These are phyloP conservation scores for Cydia fagiglandana DNA, from an alignment of 1,140 invertebrate species.

Conservation along the genomic window DNA sequence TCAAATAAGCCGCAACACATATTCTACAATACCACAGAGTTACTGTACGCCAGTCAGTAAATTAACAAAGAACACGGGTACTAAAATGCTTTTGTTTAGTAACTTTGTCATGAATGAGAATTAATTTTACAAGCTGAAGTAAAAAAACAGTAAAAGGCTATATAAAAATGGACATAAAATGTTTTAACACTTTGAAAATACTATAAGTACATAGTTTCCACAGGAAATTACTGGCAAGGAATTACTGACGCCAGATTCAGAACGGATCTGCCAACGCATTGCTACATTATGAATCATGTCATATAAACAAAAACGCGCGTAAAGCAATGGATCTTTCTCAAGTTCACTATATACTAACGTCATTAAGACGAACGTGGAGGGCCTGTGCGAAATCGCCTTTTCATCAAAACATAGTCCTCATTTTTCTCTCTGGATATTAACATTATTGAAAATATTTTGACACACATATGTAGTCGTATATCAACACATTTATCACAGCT, in stretches of 20 bases:
- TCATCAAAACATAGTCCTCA: no score
- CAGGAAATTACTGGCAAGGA: neutral
- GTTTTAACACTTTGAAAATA: neutral
- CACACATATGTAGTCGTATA: no score
- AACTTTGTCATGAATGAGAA: neutral
- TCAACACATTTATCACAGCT: no score
- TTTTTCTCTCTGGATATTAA: no score
- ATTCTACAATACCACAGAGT: conserved; percentile 4
- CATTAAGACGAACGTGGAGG: neutral
- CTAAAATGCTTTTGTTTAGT: neutral
- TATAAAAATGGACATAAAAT: neutral
- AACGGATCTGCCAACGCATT: neutral
- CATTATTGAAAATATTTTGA: no score
- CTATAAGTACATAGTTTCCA: neutral
- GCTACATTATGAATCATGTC: neutral
- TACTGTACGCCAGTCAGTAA: conserved; percentile 1
- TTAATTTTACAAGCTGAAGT: conserved; percentile 4
- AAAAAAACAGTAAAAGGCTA: neutral
- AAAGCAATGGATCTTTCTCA: neutral
- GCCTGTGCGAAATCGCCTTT: no score
- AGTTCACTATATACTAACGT: neutral
- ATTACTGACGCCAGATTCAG: neutral
- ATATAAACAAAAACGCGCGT: conserved; percentile 4
- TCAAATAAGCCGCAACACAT: conserved; percentile 18
- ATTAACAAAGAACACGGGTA: conserved; percentile 11